Conservation (phyloP, 2,888 invertebrate species). For the Amphipyra berbera region DNA sequence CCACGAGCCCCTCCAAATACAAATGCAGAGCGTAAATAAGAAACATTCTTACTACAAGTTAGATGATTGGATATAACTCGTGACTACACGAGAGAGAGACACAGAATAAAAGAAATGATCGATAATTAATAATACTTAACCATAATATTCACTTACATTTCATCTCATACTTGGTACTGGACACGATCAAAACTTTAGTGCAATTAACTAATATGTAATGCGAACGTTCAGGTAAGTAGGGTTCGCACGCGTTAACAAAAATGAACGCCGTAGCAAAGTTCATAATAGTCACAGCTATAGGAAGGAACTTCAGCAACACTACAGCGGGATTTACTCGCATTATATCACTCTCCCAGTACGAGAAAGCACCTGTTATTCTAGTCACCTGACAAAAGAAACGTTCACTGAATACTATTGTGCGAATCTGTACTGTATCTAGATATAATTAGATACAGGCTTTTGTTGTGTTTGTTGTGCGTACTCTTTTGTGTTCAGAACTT, state of each 20-base stretch:
- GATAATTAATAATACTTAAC: not conserved
- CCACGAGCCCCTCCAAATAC: too few species aligned
- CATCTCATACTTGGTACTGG: conserved; percentile 54
- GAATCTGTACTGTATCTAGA: conserved; percentile 24
- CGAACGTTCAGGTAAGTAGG: conserved; percentile 57
- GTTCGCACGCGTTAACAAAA: conserved; percentile 73
- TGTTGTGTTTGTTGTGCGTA: conserved; percentile 21
- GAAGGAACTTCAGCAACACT: conserved; percentile 80
- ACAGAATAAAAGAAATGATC: too few species aligned
- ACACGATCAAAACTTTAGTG: conserved; percentile 66
- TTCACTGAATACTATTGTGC: conserved; percentile 39
- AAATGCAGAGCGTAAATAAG: too few species aligned
- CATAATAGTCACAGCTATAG: conserved; percentile 77
- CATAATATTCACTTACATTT: conserved; percentile 66
- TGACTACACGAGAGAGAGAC: too few species aligned
- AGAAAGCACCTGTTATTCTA: conserved; percentile 79
- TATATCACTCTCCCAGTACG: conserved; percentile 82
- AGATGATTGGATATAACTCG: too few species aligned
- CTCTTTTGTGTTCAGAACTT: conserved; percentile 12
- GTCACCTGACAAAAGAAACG: conserved; percentile 72
- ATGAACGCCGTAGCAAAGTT: conserved; percentile 81
- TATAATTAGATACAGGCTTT: conserved; percentile 27
- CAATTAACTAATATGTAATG: conserved; percentile 74
- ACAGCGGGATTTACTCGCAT: conserved; percentile 79
- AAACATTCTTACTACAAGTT: too few species aligned